These are phyloP conservation scores for Dipodomys merriami DNA, from an alignment of 2,113 vertebrate genomes.

Conservation along the genomic window DNA sequence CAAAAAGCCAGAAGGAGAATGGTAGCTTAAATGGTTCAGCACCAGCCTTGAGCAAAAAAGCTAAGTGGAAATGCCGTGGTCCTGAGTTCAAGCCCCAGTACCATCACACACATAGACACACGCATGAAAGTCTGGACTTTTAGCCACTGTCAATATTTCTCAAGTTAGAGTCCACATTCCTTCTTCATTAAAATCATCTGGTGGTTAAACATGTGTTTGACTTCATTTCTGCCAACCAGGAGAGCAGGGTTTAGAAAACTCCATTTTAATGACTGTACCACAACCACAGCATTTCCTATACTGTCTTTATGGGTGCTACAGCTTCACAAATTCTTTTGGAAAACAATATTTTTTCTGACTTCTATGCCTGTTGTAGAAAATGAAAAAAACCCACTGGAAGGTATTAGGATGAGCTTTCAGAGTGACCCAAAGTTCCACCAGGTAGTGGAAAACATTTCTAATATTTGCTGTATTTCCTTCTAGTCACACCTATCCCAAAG, in stretches of 20 bases:
- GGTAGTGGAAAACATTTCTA: constrained; percentile 19
- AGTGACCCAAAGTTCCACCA: background rate
- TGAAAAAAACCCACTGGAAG: background rate
- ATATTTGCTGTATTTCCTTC: constrained; percentile 10
- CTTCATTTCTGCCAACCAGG: background rate
- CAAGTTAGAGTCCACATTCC: background rate
- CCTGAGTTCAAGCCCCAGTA: no score
- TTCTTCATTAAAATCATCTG: background rate
- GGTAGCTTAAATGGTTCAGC: no score
- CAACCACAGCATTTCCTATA: background rate
- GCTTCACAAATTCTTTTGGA: background rate
- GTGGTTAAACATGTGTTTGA: background rate
- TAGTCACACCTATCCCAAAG: background rate
- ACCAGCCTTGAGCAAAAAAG: no score
- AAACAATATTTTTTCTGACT: constrained; percentile 32
- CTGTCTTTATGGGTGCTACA: background rate
- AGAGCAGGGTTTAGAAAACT: background rate
- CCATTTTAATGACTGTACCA: background rate
- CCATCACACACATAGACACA: no score
- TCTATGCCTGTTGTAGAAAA: background rate
- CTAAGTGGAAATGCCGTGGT: no score
- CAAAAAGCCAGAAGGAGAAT: no score
- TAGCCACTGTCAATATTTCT: background rate
- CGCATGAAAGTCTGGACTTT: background rate
- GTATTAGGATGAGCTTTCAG: constrained; percentile 4